phyloP scores from a whole-genome alignment of 2,888 invertebrate species.

The Nomada flava region DNA sequence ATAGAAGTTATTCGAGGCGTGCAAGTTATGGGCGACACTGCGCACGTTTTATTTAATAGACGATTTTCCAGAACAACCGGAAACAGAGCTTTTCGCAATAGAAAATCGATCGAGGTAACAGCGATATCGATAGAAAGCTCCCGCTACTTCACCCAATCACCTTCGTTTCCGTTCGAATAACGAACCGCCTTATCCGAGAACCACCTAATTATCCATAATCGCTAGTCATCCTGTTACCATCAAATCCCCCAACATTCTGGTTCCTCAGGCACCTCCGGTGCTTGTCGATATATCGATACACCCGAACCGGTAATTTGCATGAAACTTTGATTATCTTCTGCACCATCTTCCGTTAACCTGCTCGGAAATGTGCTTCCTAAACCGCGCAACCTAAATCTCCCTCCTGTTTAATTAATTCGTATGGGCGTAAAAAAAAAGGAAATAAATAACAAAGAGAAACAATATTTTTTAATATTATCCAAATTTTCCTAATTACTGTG shows the following conservation, averaged over 20 bases:
- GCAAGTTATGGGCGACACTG: no score
- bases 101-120: no score
- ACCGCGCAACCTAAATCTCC: slow-evolving; percentile 17
- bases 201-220: slow-evolving; percentile 51
- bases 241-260: slow-evolving; percentile 22
- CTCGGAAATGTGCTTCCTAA: slow-evolving; percentile 22
- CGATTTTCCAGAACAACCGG: no score
- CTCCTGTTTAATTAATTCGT: slow-evolving; percentile 6
- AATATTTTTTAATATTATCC: neutral
- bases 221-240: slow-evolving; percentile 42
- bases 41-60: no score
- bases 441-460: neutral
- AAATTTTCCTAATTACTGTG: no score
- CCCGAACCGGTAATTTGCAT: slow-evolving; percentile 52
- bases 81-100: no score
- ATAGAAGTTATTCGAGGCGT: no score
- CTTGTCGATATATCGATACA: slow-evolving; percentile 49
- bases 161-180: slow-evolving; percentile 13
- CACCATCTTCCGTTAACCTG: slow-evolving; percentile 36
- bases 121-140: neutral
- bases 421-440: neutral
- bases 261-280: slow-evolving; percentile 32
- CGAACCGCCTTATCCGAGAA: slow-evolving; percentile 33
- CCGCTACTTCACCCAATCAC: slow-evolving; percentile 3
- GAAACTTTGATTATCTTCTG: slow-evolving; percentile 51